Evolutionary conservation across 2,113 vertebrate species (phyloP).

Genomic region (Centropus unirufus): DNA sequence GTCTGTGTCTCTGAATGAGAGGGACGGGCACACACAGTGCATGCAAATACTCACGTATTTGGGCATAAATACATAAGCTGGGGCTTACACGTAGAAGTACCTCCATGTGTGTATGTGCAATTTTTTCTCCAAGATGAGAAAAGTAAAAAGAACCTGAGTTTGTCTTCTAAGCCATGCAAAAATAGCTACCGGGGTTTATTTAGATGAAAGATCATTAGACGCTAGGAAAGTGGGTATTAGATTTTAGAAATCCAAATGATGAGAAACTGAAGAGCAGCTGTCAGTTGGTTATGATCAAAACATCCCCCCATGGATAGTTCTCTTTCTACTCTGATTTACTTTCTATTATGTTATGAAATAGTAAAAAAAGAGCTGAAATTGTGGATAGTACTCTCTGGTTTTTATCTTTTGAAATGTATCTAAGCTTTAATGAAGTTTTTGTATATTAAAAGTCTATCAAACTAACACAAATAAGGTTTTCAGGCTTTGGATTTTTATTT

Average conservation of each 20-base stretch:
- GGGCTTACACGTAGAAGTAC: not conserved
- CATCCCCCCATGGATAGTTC: not conserved
- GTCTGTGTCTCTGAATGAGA: not conserved
- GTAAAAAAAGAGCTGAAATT: not conserved
- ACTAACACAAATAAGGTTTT: not conserved
- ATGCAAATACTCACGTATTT: not conserved
- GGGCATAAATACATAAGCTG: not conserved
- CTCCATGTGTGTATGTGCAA: not conserved
- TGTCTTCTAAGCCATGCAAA: not conserved
- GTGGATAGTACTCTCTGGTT: not conserved
- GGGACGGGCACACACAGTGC: not conserved
- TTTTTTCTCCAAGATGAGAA: not conserved
- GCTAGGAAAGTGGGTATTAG: not conserved
- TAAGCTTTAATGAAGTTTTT: not conserved
- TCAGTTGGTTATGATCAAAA: not conserved
- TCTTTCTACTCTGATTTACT: not conserved
- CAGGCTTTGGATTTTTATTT: not conserved
- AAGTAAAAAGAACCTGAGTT: not conserved
- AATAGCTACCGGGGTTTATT: not conserved
- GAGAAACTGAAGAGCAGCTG: not conserved
- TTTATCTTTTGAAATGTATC: not conserved
- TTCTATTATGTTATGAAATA: not conserved
- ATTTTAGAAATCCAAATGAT: not conserved
- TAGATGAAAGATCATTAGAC: not conserved
- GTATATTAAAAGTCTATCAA: not conserved